Percentiles rank a stretch among this genome's conserved stretches.
Evolutionary conservation across 2,113 vertebrate genomes (phyloP).

Genomic region (Meleagris gallopavo): DNA sequence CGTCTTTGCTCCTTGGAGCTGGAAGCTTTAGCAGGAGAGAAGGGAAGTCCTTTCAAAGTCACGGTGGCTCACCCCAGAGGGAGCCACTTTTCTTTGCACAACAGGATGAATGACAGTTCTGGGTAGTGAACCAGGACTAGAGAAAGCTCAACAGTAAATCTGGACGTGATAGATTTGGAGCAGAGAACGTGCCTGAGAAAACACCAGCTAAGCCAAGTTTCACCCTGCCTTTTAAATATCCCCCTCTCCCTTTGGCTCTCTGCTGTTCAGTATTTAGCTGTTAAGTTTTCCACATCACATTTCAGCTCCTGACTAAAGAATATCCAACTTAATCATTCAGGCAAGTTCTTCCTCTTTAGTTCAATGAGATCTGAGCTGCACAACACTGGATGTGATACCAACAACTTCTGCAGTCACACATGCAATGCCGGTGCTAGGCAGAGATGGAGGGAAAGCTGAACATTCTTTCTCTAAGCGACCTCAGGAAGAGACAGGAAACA

Average conservation of each 20-base stretch:
- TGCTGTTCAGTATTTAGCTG: not conserved
- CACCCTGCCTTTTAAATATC: not conserved
- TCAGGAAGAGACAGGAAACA: not conserved
- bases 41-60: not conserved
- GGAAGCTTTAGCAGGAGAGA: not conserved
- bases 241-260: not conserved
- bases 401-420: fast-evolving
- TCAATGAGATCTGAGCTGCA: fast-evolving
- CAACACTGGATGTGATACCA: not conserved
- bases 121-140: not conserved
- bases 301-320: not conserved
- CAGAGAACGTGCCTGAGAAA: not conserved
- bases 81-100: not conserved
- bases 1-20: not conserved
- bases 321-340: not conserved
- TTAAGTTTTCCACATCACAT: not conserved
- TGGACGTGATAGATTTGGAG: not conserved
- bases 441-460: not conserved
- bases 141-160: not conserved
- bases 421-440: not conserved
- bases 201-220: not conserved
- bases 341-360: not conserved
- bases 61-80: not conserved
- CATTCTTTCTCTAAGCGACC: not conserved
- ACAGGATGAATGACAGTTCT: not conserved